Base-by-base conservation (phyloP, 2,888 invertebrate genomes). In the Dyspetes luteomarginatus region DNA sequence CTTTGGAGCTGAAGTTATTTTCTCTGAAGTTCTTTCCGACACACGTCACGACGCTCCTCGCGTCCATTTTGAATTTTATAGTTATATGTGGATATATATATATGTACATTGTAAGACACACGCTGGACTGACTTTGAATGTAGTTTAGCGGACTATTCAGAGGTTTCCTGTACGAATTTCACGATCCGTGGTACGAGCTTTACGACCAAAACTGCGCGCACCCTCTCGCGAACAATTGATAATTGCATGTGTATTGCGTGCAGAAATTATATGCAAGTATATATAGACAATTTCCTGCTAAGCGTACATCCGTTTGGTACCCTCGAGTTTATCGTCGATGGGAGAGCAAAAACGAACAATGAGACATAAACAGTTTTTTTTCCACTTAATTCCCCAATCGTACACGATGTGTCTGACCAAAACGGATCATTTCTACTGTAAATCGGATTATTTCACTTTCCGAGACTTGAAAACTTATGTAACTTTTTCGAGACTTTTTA, bases 171-270 rank as follows among this genome's bases (percentile, higher is more conserved):
- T 3, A 22, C 55, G 62, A 36, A 74, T 79, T 79, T 65, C 69
- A 69, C 69, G 50, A 65, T 64, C 41, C 64, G 50, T 48, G 65
- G 79, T 22, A 24, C 36, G 48, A 62, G 69, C 55, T 74, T 79
- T 74, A 74, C 58, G 56, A 28, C 58, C 7, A 1, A 22, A 74
- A 74, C 50, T 74, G 79, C 50, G 74, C 74, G 74, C 58, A 58
- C 50, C n/a, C 56, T 48, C 43, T 36, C 60, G 60, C 52, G 74
- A 64, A 74, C 68, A 79, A 74, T 79, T 79, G 74, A 69, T 79
- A 79, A 79, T 74, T 79, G 74, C 48, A 69, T 65, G 69, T 72
- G 69, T n/a, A n/a, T n/a, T n/a, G n/a, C n/a, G n/a, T n/a, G n/a
- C n/a, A n/a, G n/a, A n/a, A n/a, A n/a, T n/a, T n/a, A n/a, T n/a